Evolutionary conservation across 2,888 invertebrate genomes (phyloP), one percentile per base, ranked within the genome.

Genomic region (Helleia helle): DNA sequence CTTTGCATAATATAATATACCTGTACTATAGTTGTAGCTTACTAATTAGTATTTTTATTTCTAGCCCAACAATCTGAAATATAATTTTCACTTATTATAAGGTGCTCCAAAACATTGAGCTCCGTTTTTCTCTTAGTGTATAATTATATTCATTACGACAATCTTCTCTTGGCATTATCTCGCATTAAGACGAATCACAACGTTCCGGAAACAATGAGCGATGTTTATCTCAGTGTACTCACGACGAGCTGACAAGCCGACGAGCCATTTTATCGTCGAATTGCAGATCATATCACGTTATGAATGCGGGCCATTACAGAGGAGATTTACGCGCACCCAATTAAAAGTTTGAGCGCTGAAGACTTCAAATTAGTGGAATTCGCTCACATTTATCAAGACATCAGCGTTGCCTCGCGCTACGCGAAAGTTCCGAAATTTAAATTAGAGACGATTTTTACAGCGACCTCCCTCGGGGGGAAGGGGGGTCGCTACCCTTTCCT

Each of bases 401-500:
- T 84, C 84, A 84, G 71, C 75, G 72, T 73, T 65, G 77, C 71
- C 71, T 65, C 72, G 73, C 71, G 70, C 76, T 65, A 68, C 75
- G 77, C 72, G 73, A 79, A 84, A 84, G 80, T 84, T 84, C 83
- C 84, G 76, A 84, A 84, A 84, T 84, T 84, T 84, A 84, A 84
- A 84, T 84, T 84, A 84, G 80, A 84, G 83, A 84, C 84, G 83
- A 84, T 84, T 84, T 84, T 83, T 84, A 81, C 84, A 83, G 81
- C 84, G 75, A 76, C 83, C 83, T 75, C 81, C 80, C 72, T 57
- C 48, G 57, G 61, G 67, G 68, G 69, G 67, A 57, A 52, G 54
- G 59, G 72, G 79, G 76, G 71, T 65, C 61, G 72, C 79, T 86
- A 81, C 85, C 86, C 85, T 85, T 85, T 85, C 83, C 85, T 85